Conservation (phyloP, 2,888 invertebrate genomes). For the Mylabris sibirica region DNA sequence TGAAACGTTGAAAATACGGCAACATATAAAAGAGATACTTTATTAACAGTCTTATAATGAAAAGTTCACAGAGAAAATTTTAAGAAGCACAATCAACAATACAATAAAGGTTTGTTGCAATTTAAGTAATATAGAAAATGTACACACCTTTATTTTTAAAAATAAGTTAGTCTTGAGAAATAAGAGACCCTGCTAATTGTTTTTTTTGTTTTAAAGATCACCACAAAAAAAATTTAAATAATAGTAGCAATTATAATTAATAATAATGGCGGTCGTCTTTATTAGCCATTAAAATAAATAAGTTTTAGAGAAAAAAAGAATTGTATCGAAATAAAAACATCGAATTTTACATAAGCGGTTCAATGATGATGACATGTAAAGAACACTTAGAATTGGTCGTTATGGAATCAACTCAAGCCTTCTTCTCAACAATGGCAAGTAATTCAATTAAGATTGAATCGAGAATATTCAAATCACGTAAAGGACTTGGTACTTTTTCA, state of each 20-base stretch:
- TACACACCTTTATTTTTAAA: slow-evolving; percentile 26
- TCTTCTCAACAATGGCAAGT: slow-evolving; percentile 57
- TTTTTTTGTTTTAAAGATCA: slow-evolving; percentile 15
- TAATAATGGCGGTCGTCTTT: not conserved
- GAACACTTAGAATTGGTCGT: slow-evolving; percentile 44
- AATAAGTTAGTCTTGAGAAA: slow-evolving; percentile 22
- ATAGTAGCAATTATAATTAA: not conserved
- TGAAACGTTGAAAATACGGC: slow-evolving; percentile 15
- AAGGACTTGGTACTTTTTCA: slow-evolving; percentile 47
- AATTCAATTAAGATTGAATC: slow-evolving; percentile 58
- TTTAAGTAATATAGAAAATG: slow-evolving; percentile 20
- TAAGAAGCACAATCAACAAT: slow-evolving; percentile 26
- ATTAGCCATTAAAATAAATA: slow-evolving; percentile 6
- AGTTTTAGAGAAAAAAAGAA: slow-evolving; percentile 17
- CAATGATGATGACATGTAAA: slow-evolving; percentile 25
- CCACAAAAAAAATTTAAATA: not conserved
- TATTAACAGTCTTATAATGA: slow-evolving; percentile 45
- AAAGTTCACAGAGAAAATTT: slow-evolving; percentile 33
- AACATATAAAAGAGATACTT: slow-evolving; percentile 42
- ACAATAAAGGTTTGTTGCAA: slow-evolving; percentile 24
- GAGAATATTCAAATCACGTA: slow-evolving; percentile 55
- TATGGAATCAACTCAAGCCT: slow-evolving; percentile 48
- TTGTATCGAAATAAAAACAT: slow-evolving; percentile 29
- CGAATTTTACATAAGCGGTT: slow-evolving; percentile 21
- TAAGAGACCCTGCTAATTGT: slow-evolving; percentile 34